Evolutionary conservation across 2,113 vertebrate genomes (phyloP).

Genomic region (Chrysochloris asiatica): DNA sequence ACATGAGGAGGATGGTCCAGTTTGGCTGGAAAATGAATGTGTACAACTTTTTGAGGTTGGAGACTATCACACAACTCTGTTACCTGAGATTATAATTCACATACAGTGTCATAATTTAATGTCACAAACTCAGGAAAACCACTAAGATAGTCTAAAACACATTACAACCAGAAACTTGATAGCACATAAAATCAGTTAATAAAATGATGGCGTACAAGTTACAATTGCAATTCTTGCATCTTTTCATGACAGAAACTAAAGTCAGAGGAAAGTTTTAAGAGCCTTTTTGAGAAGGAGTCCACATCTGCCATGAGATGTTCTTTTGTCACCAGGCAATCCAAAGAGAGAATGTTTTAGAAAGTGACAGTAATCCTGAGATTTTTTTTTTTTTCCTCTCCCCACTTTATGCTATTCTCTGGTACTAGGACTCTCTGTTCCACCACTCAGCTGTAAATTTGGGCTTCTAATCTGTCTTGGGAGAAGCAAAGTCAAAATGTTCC

Average conservation of each 20-base stretch:
- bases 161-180: background rate
- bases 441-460: too few species aligned
- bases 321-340: background rate
- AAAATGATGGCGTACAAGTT: background rate
- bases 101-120: background rate
- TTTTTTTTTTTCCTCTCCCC: too few species aligned
- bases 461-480: too few species aligned
- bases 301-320: background rate
- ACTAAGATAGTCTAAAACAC: too few species aligned
- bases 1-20: too few species aligned
- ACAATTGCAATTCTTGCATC: background rate
- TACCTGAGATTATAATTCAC: too few species aligned
- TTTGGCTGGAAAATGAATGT: background rate
- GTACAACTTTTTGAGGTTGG: too few species aligned
- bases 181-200: background rate
- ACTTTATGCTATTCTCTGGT: background rate
- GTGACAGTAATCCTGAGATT: background rate
- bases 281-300: background rate
- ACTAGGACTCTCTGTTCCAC: background rate
- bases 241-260: constrained; percentile 12
- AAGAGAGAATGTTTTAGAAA: background rate
- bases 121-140: background rate
- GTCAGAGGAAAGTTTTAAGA: background rate
- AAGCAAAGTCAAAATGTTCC: too few species aligned
- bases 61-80: background rate